Percentiles rank a stretch among this genome's conserved stretches.
phyloP scores from a whole-genome alignment of 2,113 vertebrate species.

The Poeciliopsis prolifica region DNA sequence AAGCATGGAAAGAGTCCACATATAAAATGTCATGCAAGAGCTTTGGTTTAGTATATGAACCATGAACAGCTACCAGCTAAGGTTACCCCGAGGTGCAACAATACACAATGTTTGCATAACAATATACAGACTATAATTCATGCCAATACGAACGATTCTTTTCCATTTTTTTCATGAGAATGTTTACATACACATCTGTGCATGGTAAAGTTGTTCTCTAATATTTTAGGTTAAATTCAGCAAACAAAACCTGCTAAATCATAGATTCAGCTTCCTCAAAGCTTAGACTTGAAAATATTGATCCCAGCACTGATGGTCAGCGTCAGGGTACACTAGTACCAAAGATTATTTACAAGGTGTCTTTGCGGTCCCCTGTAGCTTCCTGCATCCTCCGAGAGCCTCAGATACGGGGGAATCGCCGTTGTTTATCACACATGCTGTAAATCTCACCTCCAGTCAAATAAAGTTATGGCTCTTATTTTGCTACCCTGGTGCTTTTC shows the following conservation, averaged over 20 bases:
- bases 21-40: constrained; percentile 59
- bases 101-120: constrained; percentile 56
- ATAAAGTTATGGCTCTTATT: constrained; percentile 66
- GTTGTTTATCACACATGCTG: constrained; percentile 59
- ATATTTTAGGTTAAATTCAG: constrained; percentile 31
- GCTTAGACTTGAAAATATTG: constrained; percentile 22
- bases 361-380: constrained; percentile 34
- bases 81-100: constrained; percentile 43
- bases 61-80: constrained; percentile 63
- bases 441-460: constrained; percentile 66
- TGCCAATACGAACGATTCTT: constrained; percentile 51
- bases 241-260: constrained; percentile 3
- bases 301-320: constrained; percentile 18
- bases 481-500: constrained; percentile 68
- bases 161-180: constrained; percentile 20
- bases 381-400: constrained; percentile 33
- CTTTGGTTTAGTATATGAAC: constrained; percentile 71
- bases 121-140: constrained; percentile 54
- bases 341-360: constrained; percentile 65
- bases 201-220: constrained; percentile 15
- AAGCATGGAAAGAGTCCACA: constrained; percentile 47
- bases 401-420: constrained; percentile 55
- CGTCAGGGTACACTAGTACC: constrained; percentile 9
- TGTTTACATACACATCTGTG: constrained; percentile 25
- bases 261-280: background rate